Base-by-base conservation (phyloP, 2,797 vertebrate genomes). In the Helostoma temminkii region DNA sequence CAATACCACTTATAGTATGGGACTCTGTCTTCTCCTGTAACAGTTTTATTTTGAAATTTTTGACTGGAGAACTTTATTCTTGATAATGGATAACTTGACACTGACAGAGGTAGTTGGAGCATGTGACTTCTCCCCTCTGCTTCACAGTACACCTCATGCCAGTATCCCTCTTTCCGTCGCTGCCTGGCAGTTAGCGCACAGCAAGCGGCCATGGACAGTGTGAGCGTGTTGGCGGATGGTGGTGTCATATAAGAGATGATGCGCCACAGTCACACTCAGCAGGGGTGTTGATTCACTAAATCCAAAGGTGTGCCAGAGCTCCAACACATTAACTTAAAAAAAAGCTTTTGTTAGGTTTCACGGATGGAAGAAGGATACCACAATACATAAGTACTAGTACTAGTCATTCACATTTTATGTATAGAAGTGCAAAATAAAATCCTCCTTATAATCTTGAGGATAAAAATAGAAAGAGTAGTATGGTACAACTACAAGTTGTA, bases 31-130 rank as follows among this genome's bases (percentile, higher is more conserved):
- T 14, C 9, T 46, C 30, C 21, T 60, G 24, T 22, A 32, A 28
- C 1, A 1, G 42, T 75, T 84, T 91, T 91, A 90, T 91, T 91
- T 87, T 90, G 88, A 90, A 90, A 57, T 61, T 19, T 83, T 67
- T 76, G 45, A 42, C 45, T 74, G 37, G 52, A 74, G 52, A 61
- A 9, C 37, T 62, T 55, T 71, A 66, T 79, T 80, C 66, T 83
- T 73, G 63, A 77, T 56, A 47, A 19, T n/a, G 49, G 67, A 72
- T 62, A 88, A 79, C 87, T 89, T 89, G 83, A 91, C 83, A 63
- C 36, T 85, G 79, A 88, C 61, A 26, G 78, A 84, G 69, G 34
- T 55, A 80, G 81, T 82, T 72, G 77, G 62, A 79, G 80, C 89
- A 88, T 84, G 87, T 91, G 90, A 89, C 88, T 81, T 58, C 65